Evolutionary conservation across 2,113 vertebrate species (phyloP).

Genomic region (Ancistrus triradiatus): DNA sequence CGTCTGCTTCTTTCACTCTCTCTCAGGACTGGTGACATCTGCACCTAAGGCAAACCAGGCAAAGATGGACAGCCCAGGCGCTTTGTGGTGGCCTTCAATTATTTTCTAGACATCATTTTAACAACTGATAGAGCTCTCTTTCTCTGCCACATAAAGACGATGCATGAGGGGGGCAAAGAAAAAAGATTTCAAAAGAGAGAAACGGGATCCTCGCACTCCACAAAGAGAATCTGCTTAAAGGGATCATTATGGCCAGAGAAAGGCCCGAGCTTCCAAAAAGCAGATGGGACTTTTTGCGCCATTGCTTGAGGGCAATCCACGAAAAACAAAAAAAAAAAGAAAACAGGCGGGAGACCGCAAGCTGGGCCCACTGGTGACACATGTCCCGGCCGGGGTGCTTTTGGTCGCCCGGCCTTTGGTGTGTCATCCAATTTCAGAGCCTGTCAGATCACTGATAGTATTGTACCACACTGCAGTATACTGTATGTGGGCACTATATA

Average conservation of each 20-base stretch:
- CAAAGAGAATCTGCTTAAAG: slow-evolving; percentile 60
- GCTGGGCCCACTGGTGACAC: slow-evolving; percentile 65
- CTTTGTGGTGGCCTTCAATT: neutral
- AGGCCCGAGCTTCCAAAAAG: slow-evolving; percentile 44
- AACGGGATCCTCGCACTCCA: slow-evolving; percentile 61
- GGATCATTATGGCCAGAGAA: slow-evolving; percentile 61
- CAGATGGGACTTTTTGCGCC: slow-evolving; percentile 66
- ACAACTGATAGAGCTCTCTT: slow-evolving; percentile 54
- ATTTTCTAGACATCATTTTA: slow-evolving; percentile 57
- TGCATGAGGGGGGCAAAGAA: slow-evolving; percentile 38
- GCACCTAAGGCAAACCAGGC: slow-evolving; percentile 46
- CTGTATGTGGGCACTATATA: slow-evolving; percentile 51
- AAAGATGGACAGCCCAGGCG: slow-evolving; percentile 45
- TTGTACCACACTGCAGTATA: slow-evolving; percentile 53
- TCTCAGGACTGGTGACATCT: too few relatives aligned
- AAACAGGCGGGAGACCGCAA: slow-evolving; percentile 58
- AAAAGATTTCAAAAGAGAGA: slow-evolving; percentile 67
- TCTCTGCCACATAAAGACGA: slow-evolving; percentile 16
- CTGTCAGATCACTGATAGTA: slow-evolving; percentile 53
- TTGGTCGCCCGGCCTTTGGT: slow-evolving; percentile 64
- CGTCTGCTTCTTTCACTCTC: slow-evolving; percentile 27
- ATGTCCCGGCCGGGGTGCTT: slow-evolving; percentile 59
- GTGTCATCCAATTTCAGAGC: slow-evolving; percentile 68
- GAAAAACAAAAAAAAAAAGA: slow-evolving; percentile 42
- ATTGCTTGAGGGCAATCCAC: slow-evolving; percentile 50